A percentile compares a stretch with the other conserved stretches of the same genome.
These are phyloP conservation scores for Episyrphus balteatus DNA, from an alignment of 1,140 invertebrate species.

Conservation along the genomic window DNA sequence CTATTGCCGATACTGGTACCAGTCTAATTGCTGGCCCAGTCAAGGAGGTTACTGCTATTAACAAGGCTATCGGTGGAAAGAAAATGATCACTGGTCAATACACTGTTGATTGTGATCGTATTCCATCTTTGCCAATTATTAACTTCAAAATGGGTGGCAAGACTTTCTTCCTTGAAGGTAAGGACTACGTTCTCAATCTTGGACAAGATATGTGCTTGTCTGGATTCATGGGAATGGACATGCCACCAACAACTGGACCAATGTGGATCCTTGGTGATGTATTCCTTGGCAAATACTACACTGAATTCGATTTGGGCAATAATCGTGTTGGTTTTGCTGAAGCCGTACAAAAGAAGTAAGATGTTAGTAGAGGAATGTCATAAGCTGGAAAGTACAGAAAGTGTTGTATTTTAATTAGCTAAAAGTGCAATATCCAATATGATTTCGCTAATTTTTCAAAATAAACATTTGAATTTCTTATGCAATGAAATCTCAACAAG, in stretches of 20 bases:
- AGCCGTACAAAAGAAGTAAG: slow-evolving; percentile 5
- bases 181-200: slow-evolving; percentile 13
- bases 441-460: too few relatives aligned
- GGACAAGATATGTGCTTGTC: slow-evolving; percentile 63
- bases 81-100: slow-evolving; percentile 9
- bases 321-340: slow-evolving; percentile 50
- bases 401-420: too few relatives aligned
- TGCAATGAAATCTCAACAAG: too few relatives aligned
- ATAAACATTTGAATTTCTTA: too few relatives aligned
- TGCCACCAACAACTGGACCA: slow-evolving; percentile 82
- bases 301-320: slow-evolving; percentile 59
- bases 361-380: too few relatives aligned
- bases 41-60: slow-evolving; percentile 36
- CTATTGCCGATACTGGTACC: slow-evolving; percentile 69
- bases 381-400: too few relatives aligned
- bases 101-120: slow-evolving; percentile 11
- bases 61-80: slow-evolving; percentile 11
- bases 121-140: slow-evolving; percentile 10
- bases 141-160: slow-evolving; percentile 17
- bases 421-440: too few relatives aligned
- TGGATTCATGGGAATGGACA: slow-evolving; percentile 94
- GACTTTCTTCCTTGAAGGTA: slow-evolving; percentile 10
- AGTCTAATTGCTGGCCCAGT: slow-evolving; percentile 59
- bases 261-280: slow-evolving; percentile 42
- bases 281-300: slow-evolving; percentile 59